A percentile compares a stretch with the other conserved stretches of the same genome.
These are phyloP conservation scores for Cecropterus lyciades DNA, from an alignment of 1,140 invertebrate genomes.

Conservation along the genomic window DNA sequence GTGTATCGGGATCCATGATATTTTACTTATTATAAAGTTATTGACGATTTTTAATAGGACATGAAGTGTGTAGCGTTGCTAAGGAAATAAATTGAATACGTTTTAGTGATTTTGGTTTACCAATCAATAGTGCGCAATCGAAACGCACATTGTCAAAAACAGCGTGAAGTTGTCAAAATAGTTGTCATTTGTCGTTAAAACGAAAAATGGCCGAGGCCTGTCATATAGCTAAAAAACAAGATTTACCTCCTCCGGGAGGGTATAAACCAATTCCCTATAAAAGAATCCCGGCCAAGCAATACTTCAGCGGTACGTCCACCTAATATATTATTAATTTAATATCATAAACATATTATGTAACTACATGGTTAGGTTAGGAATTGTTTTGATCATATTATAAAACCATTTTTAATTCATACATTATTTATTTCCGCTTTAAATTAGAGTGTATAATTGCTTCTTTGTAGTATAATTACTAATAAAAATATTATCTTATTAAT, in stretches of 20 bases:
- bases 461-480: too few species aligned
- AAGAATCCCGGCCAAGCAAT: conserved; percentile 88
- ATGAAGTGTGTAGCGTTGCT: conserved; percentile 3
- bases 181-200: conserved; percentile 37
- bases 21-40: too few species aligned
- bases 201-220: conserved; percentile 68
- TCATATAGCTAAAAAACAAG: conserved; percentile 86
- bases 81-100: neutral
- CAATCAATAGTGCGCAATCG: conserved; percentile 3
- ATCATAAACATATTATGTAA: conserved; percentile 64
- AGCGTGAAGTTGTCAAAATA: conserved; percentile 17
- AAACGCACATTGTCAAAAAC: conserved; percentile 14
- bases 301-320: conserved; percentile 86
- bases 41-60: too few species aligned
- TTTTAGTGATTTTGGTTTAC: neutral
- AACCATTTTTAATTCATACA: neutral
- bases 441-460: too few species aligned
- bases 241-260: conserved; percentile 94
- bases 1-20: conserved; percentile 40
- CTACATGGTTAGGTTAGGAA: conserved; percentile 57
- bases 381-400: conserved; percentile 16
- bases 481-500: too few species aligned
- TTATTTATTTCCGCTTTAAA: too few species aligned
- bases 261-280: conserved; percentile 90
- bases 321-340: neutral